Evolutionary conservation across 2,113 vertebrate genomes (phyloP), one percentile per base, ranked within the genome.

Genomic region (Dipodomys merriami): DNA sequence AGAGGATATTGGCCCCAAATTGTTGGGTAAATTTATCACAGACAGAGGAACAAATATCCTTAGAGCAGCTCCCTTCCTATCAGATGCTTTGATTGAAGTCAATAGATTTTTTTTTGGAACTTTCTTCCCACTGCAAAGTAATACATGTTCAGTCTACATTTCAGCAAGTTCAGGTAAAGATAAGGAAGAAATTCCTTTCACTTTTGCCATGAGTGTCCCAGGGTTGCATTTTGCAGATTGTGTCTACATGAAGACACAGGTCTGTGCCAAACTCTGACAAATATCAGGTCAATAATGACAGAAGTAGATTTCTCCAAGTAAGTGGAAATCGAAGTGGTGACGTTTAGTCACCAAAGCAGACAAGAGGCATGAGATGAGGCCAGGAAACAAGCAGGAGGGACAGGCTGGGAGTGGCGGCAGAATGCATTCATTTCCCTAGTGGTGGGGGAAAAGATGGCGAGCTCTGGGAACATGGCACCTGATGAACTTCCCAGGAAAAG

Each of bases 381-480:
- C 3, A 29, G 53, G 83, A 29, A 30, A 7, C 3, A 10, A 81
- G 39, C 5, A 72, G 49, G 22, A 46, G 9, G 33, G 19, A 7
- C 10, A 12, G 2, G 11, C 12, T 35, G 33, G 49, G 2, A 57
- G n/a, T 0, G 1, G 30, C 18, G 23, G 35, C 35, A 35, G 79
- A 2, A 4, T 62, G 1, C 3, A 39, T 29, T 35, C 44, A 16
- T 6, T 72, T 30, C 74, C 29, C 22, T 8, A 30, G 25, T 18
- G 57, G 19, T 13, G 9, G 25, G 20, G 19, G 72, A 18, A 68
- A 65, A 69, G 16, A 35, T 76, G 11, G 33, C 29, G 44, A 65
- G 6, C 33, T 39, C 1, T 5, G 57, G 35, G 7, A 65, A 62
- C 0, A 1, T 0, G 62, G 11, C 1, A 7, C 35, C 35, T 0